These are phyloP conservation scores for Heliconius cydno DNA, from an alignment of 2,888 invertebrate genomes.

Conservation along the genomic window DNA sequence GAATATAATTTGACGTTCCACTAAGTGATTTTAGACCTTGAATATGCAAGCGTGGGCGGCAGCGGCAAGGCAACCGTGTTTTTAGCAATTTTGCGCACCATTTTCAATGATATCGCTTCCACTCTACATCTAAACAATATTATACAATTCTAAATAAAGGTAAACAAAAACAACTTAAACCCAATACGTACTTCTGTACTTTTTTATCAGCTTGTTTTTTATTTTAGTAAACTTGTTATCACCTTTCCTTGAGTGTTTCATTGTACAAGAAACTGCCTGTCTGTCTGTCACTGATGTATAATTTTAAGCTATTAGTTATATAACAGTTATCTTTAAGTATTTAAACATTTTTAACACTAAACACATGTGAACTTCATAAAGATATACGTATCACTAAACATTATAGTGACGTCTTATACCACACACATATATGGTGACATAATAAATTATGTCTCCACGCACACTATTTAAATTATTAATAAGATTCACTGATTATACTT, in stretches of 20 bases:
- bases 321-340: slow-evolving; percentile 40
- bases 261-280: slow-evolving; percentile 45
- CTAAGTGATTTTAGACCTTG: slow-evolving; percentile 67
- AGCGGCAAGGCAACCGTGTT: slow-evolving; percentile 62
- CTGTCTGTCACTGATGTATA: slow-evolving; percentile 9
- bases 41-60: slow-evolving; percentile 60
- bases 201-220: slow-evolving; percentile 75
- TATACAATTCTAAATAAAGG: neutral
- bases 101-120: slow-evolving; percentile 14
- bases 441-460: slow-evolving; percentile 31
- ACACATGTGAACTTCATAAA: slow-evolving; percentile 50
- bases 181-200: slow-evolving; percentile 65
- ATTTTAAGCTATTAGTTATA: slow-evolving; percentile 33
- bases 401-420: slow-evolving; percentile 45
- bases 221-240: slow-evolving; percentile 71
- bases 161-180: neutral
- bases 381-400: slow-evolving; percentile 50
- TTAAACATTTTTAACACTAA: slow-evolving; percentile 41
- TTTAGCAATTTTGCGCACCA: slow-evolving; percentile 51
- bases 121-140: slow-evolving; percentile 1
- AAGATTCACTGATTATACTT: neutral
- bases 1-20: slow-evolving; percentile 38
- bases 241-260: slow-evolving; percentile 69
- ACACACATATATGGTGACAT: slow-evolving; percentile 44
- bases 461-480: slow-evolving; percentile 22